Evolutionary conservation across 2,113 vertebrate species (phyloP), one percentile per base, ranked within the genome.

Genomic region (Genyomyrus donnyi): DNA sequence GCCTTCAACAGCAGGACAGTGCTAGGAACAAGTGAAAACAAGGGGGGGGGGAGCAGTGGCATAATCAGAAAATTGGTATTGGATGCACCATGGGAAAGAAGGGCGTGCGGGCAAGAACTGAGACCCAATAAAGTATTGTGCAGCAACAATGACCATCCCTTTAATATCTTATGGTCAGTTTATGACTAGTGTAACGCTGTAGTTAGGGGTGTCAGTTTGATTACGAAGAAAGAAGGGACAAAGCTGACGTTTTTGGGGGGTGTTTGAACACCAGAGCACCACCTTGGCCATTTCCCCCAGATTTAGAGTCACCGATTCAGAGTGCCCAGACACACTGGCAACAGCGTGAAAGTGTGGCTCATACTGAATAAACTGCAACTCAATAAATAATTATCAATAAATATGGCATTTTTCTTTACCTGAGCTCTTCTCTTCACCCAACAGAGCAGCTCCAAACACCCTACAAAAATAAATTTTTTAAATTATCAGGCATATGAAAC

Each of bases 381-480:
- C 48, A 31, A 53, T 52, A 31, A 24, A 19, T 87, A 31, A 8
- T 17, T 15, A 84, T 21, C 8, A 48, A 85, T 46, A 85, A 85
- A 48, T 19, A 21, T 46, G 35, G 46, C 3, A 2, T 46, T 24
- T 85, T 48, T 21, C 46, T 19, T 11, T 93, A 94, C 93, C 93
- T 91, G 92, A 24, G 10, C 88, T 42, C 56, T 91, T 94, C 58
- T 93, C 93, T 21, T 94, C 93, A 48, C 91, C 86, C 49, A 93
- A 92, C 46, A 94, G 83, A 77, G 93, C 92, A 35, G 93, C 92
- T 56, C 94, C 94, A 90, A 93, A 93, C 80, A 94, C 93, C 90
- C 94, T 94, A 77, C 2, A 39, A 35, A 87, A 5, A 48, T 74
- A 86, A 1, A 85, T 24, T 90, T 10, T n/a, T 53, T 19, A 15